These are phyloP conservation scores for Metalampra italica DNA, from an alignment of 2,888 invertebrate genomes.

Conservation along the genomic window DNA sequence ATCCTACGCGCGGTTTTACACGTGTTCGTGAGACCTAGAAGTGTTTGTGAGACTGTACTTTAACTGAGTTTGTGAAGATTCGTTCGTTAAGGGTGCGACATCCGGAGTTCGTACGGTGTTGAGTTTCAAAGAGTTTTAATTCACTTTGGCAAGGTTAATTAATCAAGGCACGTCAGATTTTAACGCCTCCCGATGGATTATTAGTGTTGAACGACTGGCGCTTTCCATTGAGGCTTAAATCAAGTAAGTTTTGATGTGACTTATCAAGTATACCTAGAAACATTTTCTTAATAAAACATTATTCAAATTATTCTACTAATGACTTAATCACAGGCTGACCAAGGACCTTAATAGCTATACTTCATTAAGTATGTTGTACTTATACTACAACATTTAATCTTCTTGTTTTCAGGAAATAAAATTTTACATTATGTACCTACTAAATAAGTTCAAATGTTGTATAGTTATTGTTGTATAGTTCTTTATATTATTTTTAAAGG, in stretches of 20 bases:
- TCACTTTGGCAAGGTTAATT: constrained; percentile 3
- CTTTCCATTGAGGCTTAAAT: neutral
- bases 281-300: too few relatives aligned
- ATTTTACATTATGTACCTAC: too few relatives aligned
- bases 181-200: constrained; percentile 5
- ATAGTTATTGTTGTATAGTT: too few relatives aligned
- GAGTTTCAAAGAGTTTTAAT: constrained; percentile 6
- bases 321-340: too few relatives aligned
- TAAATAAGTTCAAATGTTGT: too few relatives aligned
- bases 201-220: neutral
- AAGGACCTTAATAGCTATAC: too few relatives aligned
- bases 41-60: neutral
- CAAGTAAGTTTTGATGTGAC: neutral
- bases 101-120: constrained; percentile 3
- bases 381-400: too few relatives aligned
- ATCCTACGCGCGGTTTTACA: constrained; percentile 21
- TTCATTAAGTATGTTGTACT: too few relatives aligned
- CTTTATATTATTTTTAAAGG: too few relatives aligned
- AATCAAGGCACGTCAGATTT: neutral
- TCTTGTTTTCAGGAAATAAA: too few relatives aligned
- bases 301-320: too few relatives aligned
- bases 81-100: constrained; percentile 5
- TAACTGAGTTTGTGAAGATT: neutral
- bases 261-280: neutral
- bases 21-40: neutral